These are phyloP conservation scores for Zygogramma bicolorata DNA, from an alignment of 2,888 invertebrate species.

Conservation along the genomic window DNA sequence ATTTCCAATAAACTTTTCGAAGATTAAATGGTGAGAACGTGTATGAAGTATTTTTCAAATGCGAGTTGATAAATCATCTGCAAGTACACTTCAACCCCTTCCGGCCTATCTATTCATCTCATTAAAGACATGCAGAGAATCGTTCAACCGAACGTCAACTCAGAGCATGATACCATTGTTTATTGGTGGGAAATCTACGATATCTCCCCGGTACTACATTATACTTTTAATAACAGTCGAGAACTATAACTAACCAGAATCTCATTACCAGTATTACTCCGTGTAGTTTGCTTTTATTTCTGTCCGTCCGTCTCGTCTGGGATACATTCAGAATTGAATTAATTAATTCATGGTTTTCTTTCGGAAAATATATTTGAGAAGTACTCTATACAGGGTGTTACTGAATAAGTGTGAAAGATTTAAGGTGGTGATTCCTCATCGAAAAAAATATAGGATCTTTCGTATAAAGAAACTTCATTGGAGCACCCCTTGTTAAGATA, in stretches of 20 bases:
- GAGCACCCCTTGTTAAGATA: too few relatives aligned
- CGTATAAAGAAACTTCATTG: too few relatives aligned
- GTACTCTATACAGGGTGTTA: too few relatives aligned
- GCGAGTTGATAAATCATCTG: too few relatives aligned
- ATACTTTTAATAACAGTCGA: conserved; percentile 8
- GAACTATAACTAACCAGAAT: not conserved
- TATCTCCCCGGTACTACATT: not conserved
- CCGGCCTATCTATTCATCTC: not conserved
- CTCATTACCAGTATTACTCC: not conserved
- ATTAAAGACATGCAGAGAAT: not conserved
- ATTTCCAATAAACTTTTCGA: too few relatives aligned
- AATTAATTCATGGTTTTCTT: not conserved
- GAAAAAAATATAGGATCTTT: too few relatives aligned
- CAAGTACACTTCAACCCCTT: not conserved
- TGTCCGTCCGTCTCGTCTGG: not conserved
- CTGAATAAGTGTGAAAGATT: too few relatives aligned
- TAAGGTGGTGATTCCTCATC: too few relatives aligned
- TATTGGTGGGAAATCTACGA: conserved; percentile 38
- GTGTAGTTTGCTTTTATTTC: not conserved
- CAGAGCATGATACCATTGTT: conserved; percentile 36
- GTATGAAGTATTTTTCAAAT: too few relatives aligned
- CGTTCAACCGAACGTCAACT: conserved; percentile 6
- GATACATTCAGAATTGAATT: not conserved
- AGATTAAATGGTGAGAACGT: too few relatives aligned
- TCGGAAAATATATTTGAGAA: not conserved